These are phyloP conservation scores for Passer montanus DNA, from an alignment of 2,113 vertebrate species.

Conservation along the genomic window DNA sequence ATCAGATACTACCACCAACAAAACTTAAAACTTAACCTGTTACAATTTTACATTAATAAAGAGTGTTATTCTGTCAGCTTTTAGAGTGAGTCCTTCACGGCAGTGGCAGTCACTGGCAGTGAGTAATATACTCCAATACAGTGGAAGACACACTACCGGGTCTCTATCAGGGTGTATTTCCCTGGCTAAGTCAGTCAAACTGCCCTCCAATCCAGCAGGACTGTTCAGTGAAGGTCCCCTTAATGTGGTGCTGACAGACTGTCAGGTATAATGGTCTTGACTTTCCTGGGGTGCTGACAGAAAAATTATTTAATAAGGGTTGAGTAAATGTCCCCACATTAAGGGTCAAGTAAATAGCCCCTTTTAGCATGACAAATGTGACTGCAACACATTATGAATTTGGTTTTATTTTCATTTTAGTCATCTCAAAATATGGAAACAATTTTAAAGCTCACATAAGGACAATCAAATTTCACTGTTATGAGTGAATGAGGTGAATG, in stretches of 20 bases:
- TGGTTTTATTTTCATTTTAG: not conserved
- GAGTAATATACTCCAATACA: not conserved
- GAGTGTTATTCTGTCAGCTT: not conserved
- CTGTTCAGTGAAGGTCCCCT: not conserved
- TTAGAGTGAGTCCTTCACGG: not conserved
- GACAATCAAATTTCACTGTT: not conserved
- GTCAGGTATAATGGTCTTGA: not conserved
- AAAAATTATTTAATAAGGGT: not conserved
- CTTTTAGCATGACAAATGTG: not conserved
- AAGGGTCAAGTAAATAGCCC: not conserved
- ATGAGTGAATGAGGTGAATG: not conserved
- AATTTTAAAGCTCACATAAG: not conserved
- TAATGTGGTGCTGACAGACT: not conserved
- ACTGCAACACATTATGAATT: not conserved
- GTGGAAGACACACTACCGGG: fast-evolving
- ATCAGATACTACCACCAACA: not conserved
- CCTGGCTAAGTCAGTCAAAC: not conserved
- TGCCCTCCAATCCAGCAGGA: not conserved
- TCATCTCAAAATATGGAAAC: not conserved
- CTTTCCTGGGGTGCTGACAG: not conserved
- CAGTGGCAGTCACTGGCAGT: too few relatives aligned
- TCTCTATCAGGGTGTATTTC: not conserved
- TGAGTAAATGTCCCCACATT: not conserved
- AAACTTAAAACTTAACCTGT: not conserved
- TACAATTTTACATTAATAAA: not conserved